Conservation (phyloP, 2,888 invertebrate species). For the Serripes groenlandicus region DNA sequence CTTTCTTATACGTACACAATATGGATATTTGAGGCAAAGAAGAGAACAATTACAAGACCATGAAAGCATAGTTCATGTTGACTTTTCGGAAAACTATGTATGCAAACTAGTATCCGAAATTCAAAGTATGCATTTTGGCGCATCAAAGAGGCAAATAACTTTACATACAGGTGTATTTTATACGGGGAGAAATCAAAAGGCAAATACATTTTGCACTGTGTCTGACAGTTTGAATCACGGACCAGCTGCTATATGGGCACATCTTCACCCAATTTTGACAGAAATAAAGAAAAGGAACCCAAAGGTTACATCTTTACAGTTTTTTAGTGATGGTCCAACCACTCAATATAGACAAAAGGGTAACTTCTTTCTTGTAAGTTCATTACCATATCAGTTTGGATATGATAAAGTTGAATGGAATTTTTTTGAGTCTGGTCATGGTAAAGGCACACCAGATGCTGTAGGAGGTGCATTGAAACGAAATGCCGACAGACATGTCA, state of each 20-base stretch:
- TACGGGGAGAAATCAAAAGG: background rate
- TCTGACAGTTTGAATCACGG: slow-evolving; percentile 82
- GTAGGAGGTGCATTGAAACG: slow-evolving; percentile 81
- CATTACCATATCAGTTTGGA: slow-evolving; percentile 36
- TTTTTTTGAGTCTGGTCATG: slow-evolving; percentile 83
- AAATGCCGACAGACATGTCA: slow-evolving; percentile 67
- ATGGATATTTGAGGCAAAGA: background rate
- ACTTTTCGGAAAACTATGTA: slow-evolving; percentile 24
- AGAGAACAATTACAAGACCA: slow-evolving; percentile 3
- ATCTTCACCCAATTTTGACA: slow-evolving; percentile 80
- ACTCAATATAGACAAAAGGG: slow-evolving; percentile 84
- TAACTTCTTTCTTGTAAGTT: slow-evolving; percentile 83
- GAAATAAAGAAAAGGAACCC: slow-evolving; percentile 47
- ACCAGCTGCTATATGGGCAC: slow-evolving; percentile 85
- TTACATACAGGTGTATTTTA: background rate
- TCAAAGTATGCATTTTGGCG: background rate
- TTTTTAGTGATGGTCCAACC: slow-evolving; percentile 79
- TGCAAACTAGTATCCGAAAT: background rate
- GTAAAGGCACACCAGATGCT: slow-evolving; percentile 83
- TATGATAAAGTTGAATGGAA: slow-evolving; percentile 76
- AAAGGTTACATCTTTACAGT: slow-evolving; percentile 40
- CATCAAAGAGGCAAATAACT: background rate
- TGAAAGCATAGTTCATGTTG: slow-evolving; percentile 49
- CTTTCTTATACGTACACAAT: slow-evolving; percentile 19
- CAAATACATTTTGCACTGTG: slow-evolving; percentile 77